Evolutionary conservation across 2,888 invertebrate species (phyloP).

Genomic region (Craniophora ligustri): DNA sequence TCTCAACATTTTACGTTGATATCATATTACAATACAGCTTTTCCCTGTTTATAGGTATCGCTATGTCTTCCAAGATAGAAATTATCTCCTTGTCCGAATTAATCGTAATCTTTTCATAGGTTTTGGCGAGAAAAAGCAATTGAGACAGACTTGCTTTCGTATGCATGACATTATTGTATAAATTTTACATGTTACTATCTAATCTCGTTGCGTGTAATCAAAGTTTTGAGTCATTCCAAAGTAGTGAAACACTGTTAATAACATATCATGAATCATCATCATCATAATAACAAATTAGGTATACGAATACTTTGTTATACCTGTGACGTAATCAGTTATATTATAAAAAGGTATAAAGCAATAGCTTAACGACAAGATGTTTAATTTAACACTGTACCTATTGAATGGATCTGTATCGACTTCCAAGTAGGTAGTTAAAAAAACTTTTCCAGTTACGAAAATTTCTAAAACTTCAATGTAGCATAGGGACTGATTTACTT

Average conservation of each 20-base stretch:
- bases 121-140: no score
- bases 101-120: no score
- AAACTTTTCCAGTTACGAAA: background rate
- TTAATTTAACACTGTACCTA: no score
- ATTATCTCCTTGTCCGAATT: no score
- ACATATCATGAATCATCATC: conserved; percentile 33
- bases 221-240: conserved; percentile 10
- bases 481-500: no score
- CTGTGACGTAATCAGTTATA: conserved; percentile 13
- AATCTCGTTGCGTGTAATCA: conserved; percentile 25
- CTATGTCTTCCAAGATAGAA: no score
- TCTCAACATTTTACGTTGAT: no score
- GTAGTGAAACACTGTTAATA: conserved; percentile 7
- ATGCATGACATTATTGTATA: no score
- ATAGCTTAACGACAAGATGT: conserved; percentile 3
- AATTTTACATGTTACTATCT: conserved; percentile 27
- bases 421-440: background rate
- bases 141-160: no score
- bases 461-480: background rate
- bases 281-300: conserved; percentile 21
- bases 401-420: background rate
- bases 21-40: no score
- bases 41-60: no score
- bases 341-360: conserved; percentile 19
- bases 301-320: conserved; percentile 22